These are phyloP conservation scores for Pampus argenteus DNA, from an alignment of 2,797 vertebrate species.

Conservation along the genomic window DNA sequence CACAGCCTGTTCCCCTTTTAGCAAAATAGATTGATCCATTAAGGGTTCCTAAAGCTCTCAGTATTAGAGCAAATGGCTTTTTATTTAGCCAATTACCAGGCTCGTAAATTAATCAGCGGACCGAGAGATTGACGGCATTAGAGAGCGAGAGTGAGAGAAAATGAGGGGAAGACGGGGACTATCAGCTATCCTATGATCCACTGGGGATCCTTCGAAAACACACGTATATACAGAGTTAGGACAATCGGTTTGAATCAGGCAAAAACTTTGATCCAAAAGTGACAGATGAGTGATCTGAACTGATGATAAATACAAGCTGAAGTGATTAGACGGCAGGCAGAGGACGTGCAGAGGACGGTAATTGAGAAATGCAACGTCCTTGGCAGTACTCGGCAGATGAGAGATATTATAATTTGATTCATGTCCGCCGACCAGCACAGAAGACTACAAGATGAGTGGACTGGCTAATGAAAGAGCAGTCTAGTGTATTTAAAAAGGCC, in stretches of 20 bases:
- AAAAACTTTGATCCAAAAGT: constrained; percentile 24
- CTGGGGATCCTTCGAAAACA: constrained; percentile 19
- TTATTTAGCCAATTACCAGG: constrained; percentile 75
- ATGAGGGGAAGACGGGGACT: background rate
- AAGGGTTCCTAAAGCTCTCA: constrained; percentile 56
- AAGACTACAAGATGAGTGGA: constrained; percentile 40
- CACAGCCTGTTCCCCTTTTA: constrained; percentile 31
- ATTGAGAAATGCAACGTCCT: constrained; percentile 55
- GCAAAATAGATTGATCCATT: constrained; percentile 52
- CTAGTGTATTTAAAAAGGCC: constrained; percentile 50
- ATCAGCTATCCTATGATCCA: constrained; percentile 17
- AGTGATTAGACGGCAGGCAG: constrained; percentile 38
- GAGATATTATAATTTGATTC: constrained; percentile 66
- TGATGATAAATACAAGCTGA: constrained; percentile 38
- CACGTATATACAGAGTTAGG: constrained; percentile 21
- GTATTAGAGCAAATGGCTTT: constrained; percentile 72
- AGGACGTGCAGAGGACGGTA: constrained; percentile 39
- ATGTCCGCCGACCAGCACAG: constrained; percentile 45
- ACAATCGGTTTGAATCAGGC: constrained; percentile 8
- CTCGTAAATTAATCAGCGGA: constrained; percentile 53
- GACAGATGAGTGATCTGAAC: constrained; percentile 23
- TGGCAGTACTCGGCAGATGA: constrained; percentile 60
- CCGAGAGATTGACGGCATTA: constrained; percentile 18
- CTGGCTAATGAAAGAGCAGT: constrained; percentile 51
- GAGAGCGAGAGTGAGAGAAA: background rate